Evolutionary conservation across 1,140 invertebrate genomes (phyloP), one percentile per base, ranked within the genome.

Genomic region (Acyrthosiphon pisum): DNA sequence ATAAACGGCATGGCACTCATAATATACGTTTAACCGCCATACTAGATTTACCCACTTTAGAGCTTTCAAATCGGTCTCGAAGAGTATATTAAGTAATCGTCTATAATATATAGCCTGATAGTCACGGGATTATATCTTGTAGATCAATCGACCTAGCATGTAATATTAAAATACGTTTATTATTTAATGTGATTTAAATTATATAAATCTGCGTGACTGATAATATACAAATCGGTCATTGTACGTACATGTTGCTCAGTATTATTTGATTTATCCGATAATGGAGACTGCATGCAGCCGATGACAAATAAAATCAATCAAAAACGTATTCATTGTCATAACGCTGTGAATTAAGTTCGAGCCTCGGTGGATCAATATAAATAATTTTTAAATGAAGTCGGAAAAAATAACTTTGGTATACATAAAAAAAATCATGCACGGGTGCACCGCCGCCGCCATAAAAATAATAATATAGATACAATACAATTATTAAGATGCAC

Each of bases 61-160:
- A 11, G 1, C 30, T 3, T 30, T n/a, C 11, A n/a, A 68, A 68
- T 68, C 30, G 30, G 14, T n/a, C 11, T 11, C 30, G 6, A n/a
- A 68, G 11, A n/a, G 26, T 68, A 30, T 4, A 7, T 41, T 41
- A 11, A 30, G 26, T 6, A 9, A 18, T 68, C 26, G 23, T 7
- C 53, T 41, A 41, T 41, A 41, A 53, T 26, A 1, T 56, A 56
- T 14, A 2, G 41, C 4, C 41, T 3, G 41, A n/a, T 68, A n/a
- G 60, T n/a, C 56, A 3, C 9, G 30, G 11, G 26, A 60, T 60
- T 60, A 3, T 30, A 11, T 8, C 56, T 30, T 30, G 26, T 60
- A 11, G 26, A 30, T 30, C 0, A 30, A 60, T 30, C 0, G 26
- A 60, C 2, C 0, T 3, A 4, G 4, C 46, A 6, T 60, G 26